Percentiles rank a stretch among this genome's conserved stretches.
phyloP scores from a whole-genome alignment of 1,140 invertebrate species.

The Penaeus vannamei region DNA sequence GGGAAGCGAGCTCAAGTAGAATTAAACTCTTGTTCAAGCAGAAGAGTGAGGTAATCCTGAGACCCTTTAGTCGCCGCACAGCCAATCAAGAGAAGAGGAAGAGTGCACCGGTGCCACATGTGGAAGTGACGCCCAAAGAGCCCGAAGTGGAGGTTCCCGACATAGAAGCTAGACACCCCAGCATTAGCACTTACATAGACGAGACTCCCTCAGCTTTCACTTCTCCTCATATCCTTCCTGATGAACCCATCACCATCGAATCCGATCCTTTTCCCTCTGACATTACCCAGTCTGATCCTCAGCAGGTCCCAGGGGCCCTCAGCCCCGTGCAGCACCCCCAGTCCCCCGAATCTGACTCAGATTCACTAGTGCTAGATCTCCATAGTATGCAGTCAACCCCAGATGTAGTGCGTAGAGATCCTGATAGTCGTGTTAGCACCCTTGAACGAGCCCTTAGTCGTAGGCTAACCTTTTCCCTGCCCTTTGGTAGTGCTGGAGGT shows the following conservation, averaged over 20 bases:
- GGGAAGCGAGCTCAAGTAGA: slow-evolving; percentile 28
- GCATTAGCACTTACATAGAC: slow-evolving; percentile 67
- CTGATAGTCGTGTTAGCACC: slow-evolving; percentile 38
- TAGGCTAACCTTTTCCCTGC: slow-evolving; percentile 68
- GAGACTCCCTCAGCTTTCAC: slow-evolving; percentile 63
- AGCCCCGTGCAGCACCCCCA: slow-evolving; percentile 26
- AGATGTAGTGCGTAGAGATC: slow-evolving; percentile 41
- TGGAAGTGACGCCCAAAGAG: slow-evolving; percentile 21
- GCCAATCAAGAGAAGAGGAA: slow-evolving; percentile 28
- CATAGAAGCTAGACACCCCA: slow-evolving; percentile 65
- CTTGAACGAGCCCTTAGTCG: slow-evolving; percentile 55
- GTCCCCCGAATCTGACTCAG: slow-evolving; percentile 30
- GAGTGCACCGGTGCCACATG: slow-evolving; percentile 51
- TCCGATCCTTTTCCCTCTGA: slow-evolving; percentile 59
- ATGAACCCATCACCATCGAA: slow-evolving; percentile 71
- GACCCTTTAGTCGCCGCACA: slow-evolving; percentile 50
- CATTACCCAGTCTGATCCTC: slow-evolving; percentile 3
- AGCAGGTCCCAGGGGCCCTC: neutral
- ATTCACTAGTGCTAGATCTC: slow-evolving; percentile 48
- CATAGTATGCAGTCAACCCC: slow-evolving; percentile 52
- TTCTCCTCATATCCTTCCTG: slow-evolving; percentile 72
- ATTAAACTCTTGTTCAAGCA: slow-evolving; percentile 62
- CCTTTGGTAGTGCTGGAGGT: slow-evolving; percentile 67
- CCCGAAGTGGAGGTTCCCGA: slow-evolving; percentile 48
- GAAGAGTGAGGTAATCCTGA: slow-evolving; percentile 58